phyloP scores from a whole-genome alignment of 2,797 vertebrate genomes.

The Dermochelys coriacea region DNA sequence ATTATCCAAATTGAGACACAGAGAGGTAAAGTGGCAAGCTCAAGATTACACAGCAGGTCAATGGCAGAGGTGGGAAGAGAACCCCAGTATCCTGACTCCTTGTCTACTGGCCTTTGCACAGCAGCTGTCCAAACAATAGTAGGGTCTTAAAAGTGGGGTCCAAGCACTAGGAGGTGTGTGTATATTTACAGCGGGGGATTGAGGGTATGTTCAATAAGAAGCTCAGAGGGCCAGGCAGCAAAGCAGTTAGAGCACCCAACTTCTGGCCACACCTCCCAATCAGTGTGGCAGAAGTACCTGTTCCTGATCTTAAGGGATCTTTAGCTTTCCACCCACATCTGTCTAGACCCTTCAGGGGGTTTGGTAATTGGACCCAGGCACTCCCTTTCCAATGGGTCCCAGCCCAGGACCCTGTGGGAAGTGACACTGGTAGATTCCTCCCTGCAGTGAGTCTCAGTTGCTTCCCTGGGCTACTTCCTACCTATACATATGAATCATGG shows the following conservation, averaged over 20 bases:
- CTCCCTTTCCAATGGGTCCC: background rate
- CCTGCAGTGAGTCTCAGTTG: no score
- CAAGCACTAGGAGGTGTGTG: background rate
- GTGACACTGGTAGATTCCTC: background rate
- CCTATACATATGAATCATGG: background rate
- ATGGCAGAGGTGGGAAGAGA: background rate
- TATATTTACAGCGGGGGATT: background rate
- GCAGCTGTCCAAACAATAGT: background rate
- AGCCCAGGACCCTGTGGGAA: background rate
- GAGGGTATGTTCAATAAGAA: background rate
- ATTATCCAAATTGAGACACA: background rate
- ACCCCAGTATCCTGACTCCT: background rate
- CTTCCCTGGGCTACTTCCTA: background rate
- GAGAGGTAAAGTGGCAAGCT: background rate
- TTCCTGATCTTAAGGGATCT: background rate
- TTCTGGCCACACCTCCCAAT: background rate
- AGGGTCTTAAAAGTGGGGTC: background rate
- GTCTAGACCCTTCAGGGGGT: background rate
- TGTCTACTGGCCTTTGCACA: background rate
- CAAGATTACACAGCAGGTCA: background rate
- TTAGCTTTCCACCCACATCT: background rate
- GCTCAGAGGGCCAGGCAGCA: background rate
- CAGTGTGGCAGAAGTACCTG: background rate
- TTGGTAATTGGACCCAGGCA: background rate
- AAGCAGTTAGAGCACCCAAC: no score